Base-by-base conservation (phyloP, 2,113 vertebrate species). In the Ochotona princeps region DNA sequence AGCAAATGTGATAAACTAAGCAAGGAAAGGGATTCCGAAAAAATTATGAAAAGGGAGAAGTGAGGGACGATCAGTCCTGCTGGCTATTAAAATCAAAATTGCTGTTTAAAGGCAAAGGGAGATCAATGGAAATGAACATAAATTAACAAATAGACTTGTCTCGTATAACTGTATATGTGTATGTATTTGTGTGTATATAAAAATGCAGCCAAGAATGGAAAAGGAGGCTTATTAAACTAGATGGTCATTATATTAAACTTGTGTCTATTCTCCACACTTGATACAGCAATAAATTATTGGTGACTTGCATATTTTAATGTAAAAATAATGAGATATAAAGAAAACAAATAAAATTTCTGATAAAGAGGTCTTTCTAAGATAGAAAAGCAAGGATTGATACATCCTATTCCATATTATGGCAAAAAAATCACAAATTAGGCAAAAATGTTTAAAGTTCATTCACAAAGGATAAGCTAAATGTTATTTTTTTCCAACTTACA, bases 241-340 rank as follows among this genome's bases (percentile, higher is more conserved):
- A n/a, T 13, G 15, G 51, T 54, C 67, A n/a, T 14, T 25, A 63
- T 74, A 63, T 57, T 65, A 88, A 78, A 63, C 7, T 70, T 38
- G 23, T 10, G 75, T 83, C 44, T 25, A 84, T 11, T 72, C 17
- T 65, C 72, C 21, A 91, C 4, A 51, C 17, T 51, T 73, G 44
- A 30, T 10, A 35, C 18, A 28, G 70, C 28, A 70, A 91, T 63
- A 74, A 80, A 81, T 14, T 95, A 10, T 17, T 66, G 83, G 70
- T 85, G 73, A 86, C 25, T 65, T 49, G 70, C 32, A 75, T 91
- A 74, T 66, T 85, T 81, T n/a, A 74, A 70, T 63, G 8, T 81
- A n/a, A 74, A 44, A 79, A 47, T 74, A 63, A 89, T 61, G 5
- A 67, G 51, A 51, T 30, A 74, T 69, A 80, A 80, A 78, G 49